A percentile compares a stretch with the other conserved stretches of the same genome.
Conservation (phyloP, 2,797 vertebrate species). For the Fundulus diaphanus region DNA sequence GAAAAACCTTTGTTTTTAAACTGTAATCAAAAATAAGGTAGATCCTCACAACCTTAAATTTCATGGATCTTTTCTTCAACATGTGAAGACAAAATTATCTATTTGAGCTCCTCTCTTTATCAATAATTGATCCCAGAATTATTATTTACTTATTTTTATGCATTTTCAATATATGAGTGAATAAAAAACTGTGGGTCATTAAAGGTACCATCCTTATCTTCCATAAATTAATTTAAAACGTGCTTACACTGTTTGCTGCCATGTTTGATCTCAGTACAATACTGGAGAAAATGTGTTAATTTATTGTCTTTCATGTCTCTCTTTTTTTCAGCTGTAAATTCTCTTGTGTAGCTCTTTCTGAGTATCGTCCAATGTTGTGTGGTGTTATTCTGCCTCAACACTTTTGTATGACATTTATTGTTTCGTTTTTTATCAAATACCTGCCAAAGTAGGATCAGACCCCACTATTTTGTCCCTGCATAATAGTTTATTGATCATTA, state of each 20-base stretch:
- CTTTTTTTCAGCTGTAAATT: not conserved
- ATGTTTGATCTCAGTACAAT: not conserved
- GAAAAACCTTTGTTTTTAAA: not conserved
- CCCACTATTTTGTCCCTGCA: slow-evolving; percentile 9
- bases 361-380: slow-evolving; percentile 13
- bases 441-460: slow-evolving; percentile 35
- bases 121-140: not conserved
- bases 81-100: not conserved
- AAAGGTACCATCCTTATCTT: not conserved
- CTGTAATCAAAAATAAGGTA: not conserved
- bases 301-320: not conserved
- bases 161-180: not conserved
- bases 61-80: not conserved
- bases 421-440: slow-evolving; percentile 24
- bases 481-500: slow-evolving; percentile 4
- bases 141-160: not conserved
- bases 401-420: slow-evolving; percentile 1
- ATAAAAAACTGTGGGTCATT: not conserved
- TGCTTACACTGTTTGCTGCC: not conserved
- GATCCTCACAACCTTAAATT: not conserved
- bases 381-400: not conserved
- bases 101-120: not conserved
- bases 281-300: not conserved
- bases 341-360: not conserved
- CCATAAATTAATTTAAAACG: not conserved